Conservation (phyloP, 1,140 invertebrate species). For the Octopus sinensis region DNA sequence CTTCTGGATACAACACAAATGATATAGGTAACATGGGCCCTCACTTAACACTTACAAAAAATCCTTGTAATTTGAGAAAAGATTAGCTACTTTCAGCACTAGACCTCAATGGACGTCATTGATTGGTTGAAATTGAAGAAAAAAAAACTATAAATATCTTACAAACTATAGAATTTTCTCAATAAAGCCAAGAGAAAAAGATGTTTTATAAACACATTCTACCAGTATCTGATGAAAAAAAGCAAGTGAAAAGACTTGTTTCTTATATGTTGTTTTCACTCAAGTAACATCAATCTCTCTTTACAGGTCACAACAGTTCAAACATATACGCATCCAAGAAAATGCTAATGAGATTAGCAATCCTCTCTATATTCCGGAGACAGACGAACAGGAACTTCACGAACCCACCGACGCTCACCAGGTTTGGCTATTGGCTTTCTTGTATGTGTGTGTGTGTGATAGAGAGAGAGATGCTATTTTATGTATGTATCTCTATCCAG, state of each 20-base stretch:
- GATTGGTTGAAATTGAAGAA: constrained; percentile 17
- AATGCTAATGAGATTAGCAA: constrained; percentile 71
- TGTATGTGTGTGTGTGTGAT: not conserved
- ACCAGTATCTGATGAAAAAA: not conserved
- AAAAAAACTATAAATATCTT: constrained; percentile 1
- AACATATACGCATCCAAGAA: constrained; percentile 75
- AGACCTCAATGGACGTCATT: not conserved
- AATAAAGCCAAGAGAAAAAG: no score
- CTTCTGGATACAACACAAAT: no score
- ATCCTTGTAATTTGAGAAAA: no score
- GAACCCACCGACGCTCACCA: constrained; percentile 62
- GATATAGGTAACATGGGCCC: no score
- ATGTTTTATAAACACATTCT: not conserved
- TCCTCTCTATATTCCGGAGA: constrained; percentile 76
- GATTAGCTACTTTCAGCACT: no score
- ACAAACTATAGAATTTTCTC: no score
- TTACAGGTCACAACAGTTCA: constrained; percentile 60
- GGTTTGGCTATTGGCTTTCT: not conserved
- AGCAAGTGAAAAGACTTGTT: not conserved
- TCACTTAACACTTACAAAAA: no score
- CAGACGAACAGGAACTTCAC: constrained; percentile 61
- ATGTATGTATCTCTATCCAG: not conserved
- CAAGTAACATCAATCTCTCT: not conserved
- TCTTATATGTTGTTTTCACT: not conserved
- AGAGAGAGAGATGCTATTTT: not conserved